These are phyloP conservation scores for Ditylenchus weischeri DNA, from an alignment of 2,888 invertebrate species.

Conservation along the genomic window DNA sequence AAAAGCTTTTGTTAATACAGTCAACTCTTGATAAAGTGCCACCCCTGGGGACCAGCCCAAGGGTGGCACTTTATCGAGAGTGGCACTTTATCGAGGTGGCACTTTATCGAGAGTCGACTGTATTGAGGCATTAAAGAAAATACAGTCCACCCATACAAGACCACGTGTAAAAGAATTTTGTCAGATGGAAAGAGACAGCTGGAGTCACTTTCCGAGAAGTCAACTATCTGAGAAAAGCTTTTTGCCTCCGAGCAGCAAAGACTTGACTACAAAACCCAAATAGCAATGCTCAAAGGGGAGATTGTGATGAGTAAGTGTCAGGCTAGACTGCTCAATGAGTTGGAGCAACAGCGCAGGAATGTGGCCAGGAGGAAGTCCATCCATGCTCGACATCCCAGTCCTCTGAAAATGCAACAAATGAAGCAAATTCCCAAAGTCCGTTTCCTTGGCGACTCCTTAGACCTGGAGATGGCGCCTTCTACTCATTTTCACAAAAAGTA, in stretches of 20 bases:
- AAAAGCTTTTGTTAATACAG: too few species aligned
- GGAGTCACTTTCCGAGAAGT: constrained; percentile 52
- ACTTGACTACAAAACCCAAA: constrained; percentile 36
- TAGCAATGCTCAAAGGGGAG: constrained; percentile 52
- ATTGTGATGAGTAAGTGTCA: constrained; percentile 45
- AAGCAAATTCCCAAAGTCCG: neutral
- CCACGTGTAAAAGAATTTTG: neutral
- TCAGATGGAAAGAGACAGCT: constrained; percentile 49
- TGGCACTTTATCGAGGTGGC: too few species aligned
- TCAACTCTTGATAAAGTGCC: too few species aligned
- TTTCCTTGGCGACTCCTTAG: constrained; percentile 2
- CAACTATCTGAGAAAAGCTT: constrained; percentile 43
- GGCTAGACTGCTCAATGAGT: constrained; percentile 25
- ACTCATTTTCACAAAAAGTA: too few species aligned
- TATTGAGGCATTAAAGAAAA: too few species aligned
- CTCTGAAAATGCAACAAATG: neutral
- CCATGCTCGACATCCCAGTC: constrained; percentile 6
- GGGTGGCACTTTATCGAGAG: too few species aligned
- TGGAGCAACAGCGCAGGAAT: constrained; percentile 3
- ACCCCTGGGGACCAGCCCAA: too few species aligned
- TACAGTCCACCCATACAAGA: too few species aligned
- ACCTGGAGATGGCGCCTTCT: too few species aligned
- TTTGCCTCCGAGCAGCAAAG: constrained; percentile 35
- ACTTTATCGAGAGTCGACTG: too few species aligned
- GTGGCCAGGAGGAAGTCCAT: neutral